phyloP scores from a whole-genome alignment of 2,797 vertebrate species.

The Denticeps clupeoides region DNA sequence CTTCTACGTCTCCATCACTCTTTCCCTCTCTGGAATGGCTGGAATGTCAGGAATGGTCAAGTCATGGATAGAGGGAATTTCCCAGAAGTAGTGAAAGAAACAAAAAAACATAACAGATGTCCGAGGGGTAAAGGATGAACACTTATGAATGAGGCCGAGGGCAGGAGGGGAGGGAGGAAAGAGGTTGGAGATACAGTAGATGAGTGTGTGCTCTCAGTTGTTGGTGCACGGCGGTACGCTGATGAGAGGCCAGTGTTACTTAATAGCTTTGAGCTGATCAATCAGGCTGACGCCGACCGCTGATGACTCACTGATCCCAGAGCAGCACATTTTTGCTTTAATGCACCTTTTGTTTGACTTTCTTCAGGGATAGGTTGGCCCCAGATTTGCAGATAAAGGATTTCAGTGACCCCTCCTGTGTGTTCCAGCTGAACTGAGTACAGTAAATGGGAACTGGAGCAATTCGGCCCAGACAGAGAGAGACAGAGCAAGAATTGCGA shows the following conservation, averaged over 20 bases:
- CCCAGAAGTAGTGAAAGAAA: slow-evolving; percentile 21
- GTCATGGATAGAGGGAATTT: slow-evolving; percentile 43
- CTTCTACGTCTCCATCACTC: slow-evolving; percentile 12
- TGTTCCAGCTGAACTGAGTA: not conserved
- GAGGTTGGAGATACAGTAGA: slow-evolving; percentile 25
- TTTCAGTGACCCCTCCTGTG: not conserved
- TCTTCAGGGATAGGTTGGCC: slow-evolving; percentile 1
- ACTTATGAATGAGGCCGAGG: slow-evolving; percentile 21
- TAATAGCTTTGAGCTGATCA: slow-evolving; percentile 20
- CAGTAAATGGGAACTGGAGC: not conserved
- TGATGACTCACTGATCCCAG: slow-evolving; percentile 26
- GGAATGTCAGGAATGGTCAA: slow-evolving; percentile 58
- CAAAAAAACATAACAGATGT: slow-evolving; percentile 22
- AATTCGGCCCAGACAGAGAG: not conserved
- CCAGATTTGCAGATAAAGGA: slow-evolving; percentile 1
- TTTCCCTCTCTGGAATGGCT: slow-evolving; percentile 38
- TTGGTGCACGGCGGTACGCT: not conserved
- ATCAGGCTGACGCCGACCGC: slow-evolving; percentile 5
- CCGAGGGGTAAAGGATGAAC: slow-evolving; percentile 12
- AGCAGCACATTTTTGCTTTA: slow-evolving; percentile 15
- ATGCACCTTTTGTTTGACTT: slow-evolving; percentile 15
- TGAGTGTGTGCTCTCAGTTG: not conserved
- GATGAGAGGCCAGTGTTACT: slow-evolving; percentile 1
- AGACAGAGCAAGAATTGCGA: slow-evolving; percentile 10
- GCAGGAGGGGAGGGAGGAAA: slow-evolving; percentile 12